Evolutionary conservation across 1,140 invertebrate species (phyloP).

Genomic region (Brachionus angularis): DNA sequence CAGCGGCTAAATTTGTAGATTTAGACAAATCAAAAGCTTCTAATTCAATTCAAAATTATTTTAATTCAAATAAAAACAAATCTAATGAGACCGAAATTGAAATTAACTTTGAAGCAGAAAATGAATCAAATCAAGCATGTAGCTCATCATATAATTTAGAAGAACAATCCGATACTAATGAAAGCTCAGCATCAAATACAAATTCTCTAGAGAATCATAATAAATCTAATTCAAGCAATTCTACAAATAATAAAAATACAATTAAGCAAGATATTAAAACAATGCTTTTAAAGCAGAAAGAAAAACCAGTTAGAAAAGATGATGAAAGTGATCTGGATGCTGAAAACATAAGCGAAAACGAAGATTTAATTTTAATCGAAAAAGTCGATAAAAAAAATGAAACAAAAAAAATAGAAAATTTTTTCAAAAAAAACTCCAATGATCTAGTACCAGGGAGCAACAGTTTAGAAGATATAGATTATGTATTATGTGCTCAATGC

Average conservation of each 20-base stretch:
- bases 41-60: conserved; percentile 14
- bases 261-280: not conserved
- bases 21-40: not conserved
- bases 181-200: not conserved
- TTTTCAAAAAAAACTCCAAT: conserved; percentile 17
- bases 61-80: too few relatives aligned
- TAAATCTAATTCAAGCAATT: not conserved
- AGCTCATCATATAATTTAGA: not conserved
- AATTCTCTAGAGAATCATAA: conserved; percentile 5
- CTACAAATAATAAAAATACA: conserved; percentile 1
- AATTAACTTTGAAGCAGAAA: too few relatives aligned
- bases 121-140: not conserved
- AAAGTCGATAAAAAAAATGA: not conserved
- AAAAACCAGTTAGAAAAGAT: not conserved
- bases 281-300: not conserved
- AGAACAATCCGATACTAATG: not conserved
- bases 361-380: not conserved
- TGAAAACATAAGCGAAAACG: not conserved
- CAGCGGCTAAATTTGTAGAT: conserved; percentile 28
- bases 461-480: conserved; percentile 47
- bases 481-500: conserved; percentile 54
- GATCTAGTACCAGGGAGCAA: not conserved
- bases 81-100: too few relatives aligned
- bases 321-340: conserved; percentile 10
- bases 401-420: not conserved